Conservation (phyloP, 2,113 vertebrate genomes). For the Struthidea cinerea region DNA sequence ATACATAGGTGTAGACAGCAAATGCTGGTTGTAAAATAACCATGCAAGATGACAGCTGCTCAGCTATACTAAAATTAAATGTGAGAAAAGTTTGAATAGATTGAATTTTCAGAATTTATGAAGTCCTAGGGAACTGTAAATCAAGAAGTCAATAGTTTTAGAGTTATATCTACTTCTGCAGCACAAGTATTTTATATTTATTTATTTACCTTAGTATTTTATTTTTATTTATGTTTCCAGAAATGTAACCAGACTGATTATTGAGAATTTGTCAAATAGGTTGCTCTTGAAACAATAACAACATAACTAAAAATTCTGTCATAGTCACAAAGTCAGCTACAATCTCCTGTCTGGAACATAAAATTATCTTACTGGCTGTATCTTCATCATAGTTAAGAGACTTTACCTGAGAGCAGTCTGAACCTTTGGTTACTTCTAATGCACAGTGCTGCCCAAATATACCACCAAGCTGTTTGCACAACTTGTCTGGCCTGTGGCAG, state of each 20-base stretch:
- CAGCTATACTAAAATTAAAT: conserved; percentile 28
- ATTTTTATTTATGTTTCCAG: background rate
- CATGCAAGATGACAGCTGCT: conserved; percentile 4
- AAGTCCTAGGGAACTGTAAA: background rate
- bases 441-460: background rate
- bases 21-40: conserved; percentile 35
- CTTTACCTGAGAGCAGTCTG: background rate
- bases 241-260: background rate
- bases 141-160: background rate
- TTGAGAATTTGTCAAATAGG: background rate
- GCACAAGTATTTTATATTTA: background rate
- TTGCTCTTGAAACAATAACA: background rate
- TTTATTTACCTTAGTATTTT: background rate
- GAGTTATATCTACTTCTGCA: background rate
- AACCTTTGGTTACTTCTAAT: background rate
- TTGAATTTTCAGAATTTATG: background rate
- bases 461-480: background rate
- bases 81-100: conserved; percentile 15
- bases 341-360: background rate
- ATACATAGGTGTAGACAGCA: conserved; percentile 1
- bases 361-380: background rate
- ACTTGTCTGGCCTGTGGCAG: background rate
- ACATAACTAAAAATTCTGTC: background rate
- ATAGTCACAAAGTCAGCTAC: background rate
- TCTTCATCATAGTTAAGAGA: background rate